These are phyloP conservation scores for Periophthalmus modestus DNA, from an alignment of 2,113 vertebrate species.

Conservation along the genomic window DNA sequence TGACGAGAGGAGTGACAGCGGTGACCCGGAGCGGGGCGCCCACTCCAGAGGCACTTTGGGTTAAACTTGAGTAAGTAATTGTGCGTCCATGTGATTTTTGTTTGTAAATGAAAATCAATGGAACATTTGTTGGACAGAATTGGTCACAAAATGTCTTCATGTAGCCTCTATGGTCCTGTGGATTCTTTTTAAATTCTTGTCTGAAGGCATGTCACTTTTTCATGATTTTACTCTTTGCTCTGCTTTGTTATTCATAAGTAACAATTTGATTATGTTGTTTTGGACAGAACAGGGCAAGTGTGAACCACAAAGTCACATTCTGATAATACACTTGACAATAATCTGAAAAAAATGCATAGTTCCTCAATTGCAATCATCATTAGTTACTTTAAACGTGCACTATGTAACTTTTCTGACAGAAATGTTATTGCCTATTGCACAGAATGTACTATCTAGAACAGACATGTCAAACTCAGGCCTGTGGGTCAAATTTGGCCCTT, in stretches of 20 bases:
- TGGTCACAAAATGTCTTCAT: not conserved
- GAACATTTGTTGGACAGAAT: not conserved
- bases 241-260: not conserved
- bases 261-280: not conserved
- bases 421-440: no score
- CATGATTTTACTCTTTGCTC: not conserved
- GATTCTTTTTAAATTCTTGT: not conserved
- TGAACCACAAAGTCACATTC: not conserved
- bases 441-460: no score
- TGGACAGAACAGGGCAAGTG: not conserved
- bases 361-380: no score
- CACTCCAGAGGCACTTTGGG: constrained; percentile 86
- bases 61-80: constrained; percentile 88
- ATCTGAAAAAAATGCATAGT: no score
- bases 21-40: constrained; percentile 83
- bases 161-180: not conserved
- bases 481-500: no score
- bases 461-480: no score
- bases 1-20: constrained; percentile 77
- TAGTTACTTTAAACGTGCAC: no score
- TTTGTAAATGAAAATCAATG: constrained; percentile 3
- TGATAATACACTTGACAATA: no score
- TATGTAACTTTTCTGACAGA: no score
- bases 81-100: constrained; percentile 65
- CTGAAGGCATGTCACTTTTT: not conserved